Conservation (phyloP, 35 echinoderm and acorn worm genomes). For the Ophioderma brevispina region DNA sequence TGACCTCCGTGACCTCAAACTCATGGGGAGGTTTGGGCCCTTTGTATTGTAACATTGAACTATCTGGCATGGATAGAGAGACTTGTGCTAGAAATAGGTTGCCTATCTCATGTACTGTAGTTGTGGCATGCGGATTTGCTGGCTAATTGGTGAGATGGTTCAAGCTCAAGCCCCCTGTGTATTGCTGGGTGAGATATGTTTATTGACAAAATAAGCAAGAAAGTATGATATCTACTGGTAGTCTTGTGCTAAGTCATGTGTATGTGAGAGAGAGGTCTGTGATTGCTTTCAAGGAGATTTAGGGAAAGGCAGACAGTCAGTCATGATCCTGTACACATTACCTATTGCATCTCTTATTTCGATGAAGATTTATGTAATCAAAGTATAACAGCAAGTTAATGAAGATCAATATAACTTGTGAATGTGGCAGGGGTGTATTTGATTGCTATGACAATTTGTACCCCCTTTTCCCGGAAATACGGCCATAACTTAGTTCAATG, state of each 20-base stretch:
- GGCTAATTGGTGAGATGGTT: not conserved
- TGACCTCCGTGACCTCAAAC: not conserved
- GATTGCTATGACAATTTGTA: too few relatives aligned
- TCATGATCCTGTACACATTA: too few relatives aligned
- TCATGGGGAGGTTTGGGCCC: not conserved
- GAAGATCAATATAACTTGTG: too few relatives aligned
- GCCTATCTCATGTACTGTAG: not conserved
- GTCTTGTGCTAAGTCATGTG: not conserved
- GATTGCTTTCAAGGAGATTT: too few relatives aligned
- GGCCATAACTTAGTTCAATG: too few relatives aligned
- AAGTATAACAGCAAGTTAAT: too few relatives aligned
- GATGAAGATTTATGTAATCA: too few relatives aligned
- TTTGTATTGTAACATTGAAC: not conserved
- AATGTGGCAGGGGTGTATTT: too few relatives aligned
- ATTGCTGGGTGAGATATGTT: not conserved
- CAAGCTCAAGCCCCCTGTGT: not conserved
- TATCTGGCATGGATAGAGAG: not conserved
- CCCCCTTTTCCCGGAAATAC: too few relatives aligned
- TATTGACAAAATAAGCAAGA: conserved; percentile 10
- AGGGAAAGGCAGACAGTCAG: too few relatives aligned
- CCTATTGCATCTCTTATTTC: too few relatives aligned
- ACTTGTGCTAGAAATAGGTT: not conserved
- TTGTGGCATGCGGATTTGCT: not conserved
- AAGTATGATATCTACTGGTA: not conserved
- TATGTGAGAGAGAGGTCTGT: not conserved